phyloP scores from a whole-genome alignment of 2,888 invertebrate genomes.

The Nomada ruficornis region DNA sequence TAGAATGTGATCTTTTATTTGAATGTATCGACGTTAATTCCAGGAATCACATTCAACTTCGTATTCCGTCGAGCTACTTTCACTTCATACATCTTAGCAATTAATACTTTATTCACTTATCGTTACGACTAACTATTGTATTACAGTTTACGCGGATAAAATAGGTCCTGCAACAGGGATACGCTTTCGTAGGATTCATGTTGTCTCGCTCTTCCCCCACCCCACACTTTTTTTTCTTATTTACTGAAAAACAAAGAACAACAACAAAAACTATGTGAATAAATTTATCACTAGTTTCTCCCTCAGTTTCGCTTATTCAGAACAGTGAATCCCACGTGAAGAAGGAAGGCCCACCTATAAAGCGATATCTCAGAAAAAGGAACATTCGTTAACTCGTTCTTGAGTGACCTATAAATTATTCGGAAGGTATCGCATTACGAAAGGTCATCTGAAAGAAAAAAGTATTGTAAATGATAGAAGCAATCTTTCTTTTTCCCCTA shows the following conservation, averaged over 20 bases:
- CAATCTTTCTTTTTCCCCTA: constrained; percentile 18
- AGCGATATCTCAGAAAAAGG: constrained; percentile 76
- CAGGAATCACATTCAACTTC: constrained; percentile 32
- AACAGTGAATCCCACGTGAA: constrained; percentile 74
- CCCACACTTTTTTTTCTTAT: not conserved
- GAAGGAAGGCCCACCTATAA: constrained; percentile 71
- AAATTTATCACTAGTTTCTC: constrained; percentile 47
- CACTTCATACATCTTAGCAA: constrained; percentile 59
- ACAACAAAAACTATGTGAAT: constrained; percentile 30
- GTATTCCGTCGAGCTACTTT: constrained; percentile 52
- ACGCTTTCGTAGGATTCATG: constrained; percentile 56
- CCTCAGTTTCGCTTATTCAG: constrained; percentile 42
- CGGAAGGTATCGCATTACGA: constrained; percentile 58
- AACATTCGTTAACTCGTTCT: constrained; percentile 72
- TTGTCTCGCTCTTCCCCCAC: not conserved
- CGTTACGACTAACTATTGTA: constrained; percentile 76
- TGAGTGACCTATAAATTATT: constrained; percentile 71
- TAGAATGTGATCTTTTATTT: constrained; percentile 52
- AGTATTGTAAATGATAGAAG: constrained; percentile 43
- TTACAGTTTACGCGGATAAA: constrained; percentile 76
- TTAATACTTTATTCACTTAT: constrained; percentile 76
- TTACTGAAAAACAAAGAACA: not conserved
- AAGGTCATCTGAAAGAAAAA: constrained; percentile 61
- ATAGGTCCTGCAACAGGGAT: constrained; percentile 61
- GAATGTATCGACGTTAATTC: constrained; percentile 42